phyloP scores from a whole-genome alignment of 37 sponge, comb jelly and placozoan species.

The Ianthella basta region DNA sequence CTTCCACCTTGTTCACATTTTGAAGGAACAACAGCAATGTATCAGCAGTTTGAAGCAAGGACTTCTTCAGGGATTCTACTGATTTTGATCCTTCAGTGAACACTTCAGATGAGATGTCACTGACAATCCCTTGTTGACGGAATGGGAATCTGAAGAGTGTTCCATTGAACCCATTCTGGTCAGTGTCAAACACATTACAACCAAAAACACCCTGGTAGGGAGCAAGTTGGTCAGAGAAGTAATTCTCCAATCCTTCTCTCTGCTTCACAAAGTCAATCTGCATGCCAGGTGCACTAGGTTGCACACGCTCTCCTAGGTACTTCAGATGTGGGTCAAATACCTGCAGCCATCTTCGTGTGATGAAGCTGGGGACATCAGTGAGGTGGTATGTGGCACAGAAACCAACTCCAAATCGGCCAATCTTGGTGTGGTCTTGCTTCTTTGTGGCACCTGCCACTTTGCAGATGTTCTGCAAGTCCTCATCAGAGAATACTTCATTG shows the following conservation, averaged over 20 bases:
- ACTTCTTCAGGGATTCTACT: constrained; percentile 29
- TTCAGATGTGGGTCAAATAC: constrained; percentile 87
- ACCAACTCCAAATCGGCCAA: constrained; percentile 87
- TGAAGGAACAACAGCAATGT: constrained; percentile 71
- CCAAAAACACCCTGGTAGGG: constrained; percentile 76
- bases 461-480: constrained; percentile 75
- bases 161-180: constrained; percentile 58
- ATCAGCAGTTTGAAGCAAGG: constrained; percentile 32
- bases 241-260: constrained; percentile 28
- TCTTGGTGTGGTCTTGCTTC: constrained; percentile 63
- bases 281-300: constrained; percentile 70
- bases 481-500: constrained; percentile 67
- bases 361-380: constrained; percentile 89
- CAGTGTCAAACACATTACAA: constrained; percentile 51
- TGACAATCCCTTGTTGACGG: constrained; percentile 16
- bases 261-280: constrained; percentile 43
- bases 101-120: constrained; percentile 50
- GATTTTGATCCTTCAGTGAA: constrained; percentile 3
- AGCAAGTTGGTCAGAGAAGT: constrained; percentile 62
- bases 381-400: constrained; percentile 83
- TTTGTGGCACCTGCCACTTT: constrained; percentile 76
- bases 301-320: constrained; percentile 69
- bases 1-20: constrained; percentile 51
- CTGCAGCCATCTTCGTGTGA: constrained; percentile 57
- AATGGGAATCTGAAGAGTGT: constrained; percentile 85